A percentile compares a stretch with the other conserved stretches of the same genome.
phyloP scores from a whole-genome alignment of 2,113 vertebrate genomes.

The Rattus rattus region DNA sequence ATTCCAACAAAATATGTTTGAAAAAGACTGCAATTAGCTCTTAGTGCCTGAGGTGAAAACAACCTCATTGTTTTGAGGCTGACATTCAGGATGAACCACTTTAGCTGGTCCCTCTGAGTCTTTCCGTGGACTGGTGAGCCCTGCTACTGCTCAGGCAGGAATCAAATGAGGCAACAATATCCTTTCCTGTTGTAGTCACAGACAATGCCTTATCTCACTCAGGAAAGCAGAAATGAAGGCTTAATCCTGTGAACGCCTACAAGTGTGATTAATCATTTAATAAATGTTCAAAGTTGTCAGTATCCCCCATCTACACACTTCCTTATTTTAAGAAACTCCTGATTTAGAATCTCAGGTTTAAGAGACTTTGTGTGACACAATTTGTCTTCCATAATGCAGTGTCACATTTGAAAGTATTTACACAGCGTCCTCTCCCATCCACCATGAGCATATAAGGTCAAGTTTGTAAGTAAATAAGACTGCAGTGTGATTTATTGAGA shows the following conservation, averaged over 20 bases:
- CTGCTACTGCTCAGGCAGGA: not conserved
- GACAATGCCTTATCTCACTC: not conserved
- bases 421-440: not conserved
- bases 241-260: not conserved
- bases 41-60: slow-evolving; percentile 11
- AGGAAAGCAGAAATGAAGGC: not conserved
- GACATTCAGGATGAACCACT: slow-evolving; percentile 58
- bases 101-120: not conserved
- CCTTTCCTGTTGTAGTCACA: not conserved
- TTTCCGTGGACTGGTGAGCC: not conserved
- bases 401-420: not conserved
- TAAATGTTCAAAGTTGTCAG: not conserved
- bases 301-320: not conserved
- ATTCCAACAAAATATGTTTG: slow-evolving; percentile 38
- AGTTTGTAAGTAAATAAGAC: not conserved
- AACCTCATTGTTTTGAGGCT: slow-evolving; percentile 9
- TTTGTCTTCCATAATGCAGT: not conserved
- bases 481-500: not conserved
- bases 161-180: not conserved
- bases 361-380: not conserved
- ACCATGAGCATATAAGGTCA: too few relatives aligned
- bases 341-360: not conserved
- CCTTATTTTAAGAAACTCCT: not conserved
- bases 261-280: too few relatives aligned
- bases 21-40: slow-evolving; percentile 48